These are phyloP conservation scores for Eurytoma adleriae DNA, from an alignment of 2,888 invertebrate species.

Conservation along the genomic window DNA sequence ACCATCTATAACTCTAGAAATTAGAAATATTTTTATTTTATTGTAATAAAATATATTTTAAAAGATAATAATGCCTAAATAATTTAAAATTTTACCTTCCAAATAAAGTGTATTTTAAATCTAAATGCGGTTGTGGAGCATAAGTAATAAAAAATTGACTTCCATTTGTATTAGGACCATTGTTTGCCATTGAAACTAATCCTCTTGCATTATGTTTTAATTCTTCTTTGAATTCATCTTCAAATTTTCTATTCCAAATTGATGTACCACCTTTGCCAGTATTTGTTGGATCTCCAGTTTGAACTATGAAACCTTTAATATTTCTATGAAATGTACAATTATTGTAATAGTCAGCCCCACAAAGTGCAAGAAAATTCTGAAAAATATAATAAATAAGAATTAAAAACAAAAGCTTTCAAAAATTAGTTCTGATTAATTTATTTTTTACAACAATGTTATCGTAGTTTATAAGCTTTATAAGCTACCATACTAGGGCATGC, in stretches of 20 bases:
- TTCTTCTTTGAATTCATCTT: slow-evolving; percentile 97
- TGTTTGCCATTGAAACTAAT: slow-evolving; percentile 98
- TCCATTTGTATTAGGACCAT: slow-evolving; percentile 97
- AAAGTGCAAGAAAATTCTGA: slow-evolving; percentile 95
- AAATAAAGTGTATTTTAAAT: slow-evolving; percentile 97
- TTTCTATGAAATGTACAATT: slow-evolving; percentile 86
- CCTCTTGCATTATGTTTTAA: slow-evolving; percentile 95
- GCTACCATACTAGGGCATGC: not conserved
- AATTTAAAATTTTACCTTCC: slow-evolving; percentile 83
- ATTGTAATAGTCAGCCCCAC: slow-evolving; percentile 95
- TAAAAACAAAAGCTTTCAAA: not conserved
- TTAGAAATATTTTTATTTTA: slow-evolving; percentile 39
- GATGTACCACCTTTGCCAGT: slow-evolving; percentile 98
- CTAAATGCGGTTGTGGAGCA: slow-evolving; percentile 94
- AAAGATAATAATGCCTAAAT: slow-evolving; percentile 15
- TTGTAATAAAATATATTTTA: slow-evolving; percentile 22
- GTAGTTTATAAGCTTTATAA: not conserved
- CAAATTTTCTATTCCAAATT: slow-evolving; percentile 97
- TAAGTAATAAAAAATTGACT: slow-evolving; percentile 99
- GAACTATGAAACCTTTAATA: slow-evolving; percentile 88
- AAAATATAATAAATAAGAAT: slow-evolving; percentile 29
- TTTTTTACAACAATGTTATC: not conserved
- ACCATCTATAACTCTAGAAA: slow-evolving; percentile 95
- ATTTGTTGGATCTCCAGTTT: slow-evolving; percentile 90
- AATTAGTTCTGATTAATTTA: not conserved